Conservation (phyloP, 2,888 invertebrate genomes). For the Thymelicus sylvestris region DNA sequence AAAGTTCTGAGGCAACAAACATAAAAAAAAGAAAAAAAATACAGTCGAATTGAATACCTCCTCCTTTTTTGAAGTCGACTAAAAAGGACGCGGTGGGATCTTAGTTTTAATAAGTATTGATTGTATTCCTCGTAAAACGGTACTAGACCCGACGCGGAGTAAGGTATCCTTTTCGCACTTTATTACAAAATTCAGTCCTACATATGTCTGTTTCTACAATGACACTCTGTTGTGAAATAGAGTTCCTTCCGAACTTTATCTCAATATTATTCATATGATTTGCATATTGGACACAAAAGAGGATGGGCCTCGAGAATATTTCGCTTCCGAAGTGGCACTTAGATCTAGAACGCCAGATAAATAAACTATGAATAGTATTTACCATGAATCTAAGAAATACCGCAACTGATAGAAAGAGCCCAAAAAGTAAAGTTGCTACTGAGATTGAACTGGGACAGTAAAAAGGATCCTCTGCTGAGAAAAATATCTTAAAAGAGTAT, state of each 20-base stretch:
- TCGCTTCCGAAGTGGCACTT: conserved; percentile 26
- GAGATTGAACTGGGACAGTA: background rate
- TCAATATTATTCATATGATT: conserved; percentile 41
- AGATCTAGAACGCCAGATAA: conserved; percentile 35
- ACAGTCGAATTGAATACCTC: no score
- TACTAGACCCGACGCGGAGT: no score
- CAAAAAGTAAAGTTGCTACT: background rate
- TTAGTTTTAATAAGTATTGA: no score
- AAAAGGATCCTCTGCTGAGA: background rate
- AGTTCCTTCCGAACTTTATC: conserved; percentile 42
- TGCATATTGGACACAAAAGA: conserved; percentile 40
- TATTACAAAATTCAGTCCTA: background rate
- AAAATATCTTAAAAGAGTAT: no score
- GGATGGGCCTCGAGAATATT: conserved; percentile 32
- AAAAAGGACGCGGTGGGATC: no score
- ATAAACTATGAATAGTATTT: conserved; percentile 30
- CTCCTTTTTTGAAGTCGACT: no score
- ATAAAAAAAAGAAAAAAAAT: no score
- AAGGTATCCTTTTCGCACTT: background rate
- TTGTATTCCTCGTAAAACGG: no score
- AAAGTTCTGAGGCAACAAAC: no score
- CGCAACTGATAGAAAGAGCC: background rate
- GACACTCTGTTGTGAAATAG: conserved; percentile 38
- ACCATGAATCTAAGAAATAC: conserved; percentile 9
- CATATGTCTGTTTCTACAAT: conserved; percentile 37